Base-by-base conservation (phyloP, 2,888 invertebrate species). In the Pinctada fucata region DNA sequence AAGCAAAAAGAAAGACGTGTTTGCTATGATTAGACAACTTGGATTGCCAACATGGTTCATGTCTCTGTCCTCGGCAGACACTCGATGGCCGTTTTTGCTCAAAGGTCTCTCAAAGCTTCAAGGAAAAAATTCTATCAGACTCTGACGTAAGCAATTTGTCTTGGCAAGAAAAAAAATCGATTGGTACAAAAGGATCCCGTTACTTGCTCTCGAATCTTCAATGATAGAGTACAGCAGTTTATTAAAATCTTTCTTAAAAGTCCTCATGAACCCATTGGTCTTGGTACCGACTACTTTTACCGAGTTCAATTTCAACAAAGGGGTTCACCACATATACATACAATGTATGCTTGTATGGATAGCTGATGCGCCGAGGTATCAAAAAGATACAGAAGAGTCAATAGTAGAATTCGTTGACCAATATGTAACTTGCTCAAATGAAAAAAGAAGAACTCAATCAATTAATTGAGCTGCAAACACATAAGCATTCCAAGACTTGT, bases 271-370 rank as follows among this genome's bases (percentile, higher is more conserved):
- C 81, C 79, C n/a, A 47, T 84, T 65, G 80, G 82, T 50, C 63
- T 70, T 64, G 16, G 82, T 1, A 68, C 67, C 31, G 82, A 82
- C 73, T 68, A 68, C 50, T 82, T 84, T 72, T 72, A 76, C 51
- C 71, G 78, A 78, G 81, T 83, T 51, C 81, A 83, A 58, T 81
- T 81, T 70, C 81, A 83, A 47, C 77, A 83, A 47, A 77, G 82
- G 66, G 82, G 81, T 58, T 80, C 80, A n/a, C 81, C 81, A 10
- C 83, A 84, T 75, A 83, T 84, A n/a, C 83, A 84, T 51, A 81
- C 80, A 79, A 72, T 76, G 31, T 64, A 76, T 68, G 76, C 79
- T 79, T 76, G 81, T 31, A 82, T n/a, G n/a, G n/a, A n/a, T n/a
- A n/a, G n/a, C n/a, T n/a, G n/a, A n/a, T n/a, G n/a, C n/a, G n/a